Evolutionary conservation across 2,888 invertebrate species (phyloP).

Genomic region (Volucella bombylans): DNA sequence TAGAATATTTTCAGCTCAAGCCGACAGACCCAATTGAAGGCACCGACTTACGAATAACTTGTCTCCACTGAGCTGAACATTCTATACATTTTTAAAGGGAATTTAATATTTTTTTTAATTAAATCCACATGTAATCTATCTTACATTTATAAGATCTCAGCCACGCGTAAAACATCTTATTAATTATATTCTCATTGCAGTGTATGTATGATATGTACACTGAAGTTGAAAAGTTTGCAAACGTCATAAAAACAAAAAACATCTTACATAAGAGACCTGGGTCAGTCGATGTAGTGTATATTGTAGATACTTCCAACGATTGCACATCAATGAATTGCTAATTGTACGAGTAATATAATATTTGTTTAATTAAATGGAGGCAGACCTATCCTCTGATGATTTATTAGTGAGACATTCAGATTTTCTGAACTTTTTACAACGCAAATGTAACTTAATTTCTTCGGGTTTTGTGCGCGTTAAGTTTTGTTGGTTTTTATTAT

Average conservation of each 20-base stretch:
- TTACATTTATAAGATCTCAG: not conserved
- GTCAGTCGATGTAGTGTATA: too few relatives aligned
- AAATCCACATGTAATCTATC: too few relatives aligned
- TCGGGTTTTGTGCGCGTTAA: constrained; percentile 2
- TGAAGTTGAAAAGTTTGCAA: constrained; percentile 4
- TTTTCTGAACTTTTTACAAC: constrained; percentile 2
- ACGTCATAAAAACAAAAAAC: not conserved
- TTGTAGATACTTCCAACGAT: too few relatives aligned
- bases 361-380: not conserved
- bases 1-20: not conserved
- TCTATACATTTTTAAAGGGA: too few relatives aligned
- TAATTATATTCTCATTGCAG: constrained; percentile 21
- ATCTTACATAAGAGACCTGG: too few relatives aligned
- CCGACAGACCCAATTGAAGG: too few relatives aligned
- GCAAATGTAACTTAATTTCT: constrained; percentile 28
- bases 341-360: too few relatives aligned
- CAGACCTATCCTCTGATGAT: not conserved
- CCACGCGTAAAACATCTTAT: constrained; percentile 10
- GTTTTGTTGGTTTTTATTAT: not conserved
- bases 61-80: too few relatives aligned
- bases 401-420: constrained; percentile 9
- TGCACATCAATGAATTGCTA: too few relatives aligned
- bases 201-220: constrained; percentile 2
- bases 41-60: too few relatives aligned
- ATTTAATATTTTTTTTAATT: too few relatives aligned